phyloP scores from a whole-genome alignment of 2,888 invertebrate species.

The Leptothorax acervorum region DNA sequence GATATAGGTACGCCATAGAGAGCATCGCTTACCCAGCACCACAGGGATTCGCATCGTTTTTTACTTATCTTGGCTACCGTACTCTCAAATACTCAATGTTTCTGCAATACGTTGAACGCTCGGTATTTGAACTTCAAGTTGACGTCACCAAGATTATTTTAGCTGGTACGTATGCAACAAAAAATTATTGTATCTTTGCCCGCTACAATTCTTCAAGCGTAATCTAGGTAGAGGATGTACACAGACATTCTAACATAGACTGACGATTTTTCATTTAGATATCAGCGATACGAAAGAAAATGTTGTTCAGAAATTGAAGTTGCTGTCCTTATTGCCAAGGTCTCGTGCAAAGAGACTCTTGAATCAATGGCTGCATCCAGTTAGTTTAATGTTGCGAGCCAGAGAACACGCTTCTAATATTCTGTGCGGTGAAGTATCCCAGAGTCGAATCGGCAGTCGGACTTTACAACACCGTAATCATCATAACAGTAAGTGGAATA shows the following conservation, averaged over 20 bases:
- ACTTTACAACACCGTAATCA: constrained; percentile 82
- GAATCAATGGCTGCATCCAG: constrained; percentile 92
- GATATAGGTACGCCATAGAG: constrained; percentile 93
- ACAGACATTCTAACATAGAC: background rate
- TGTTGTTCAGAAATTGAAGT: constrained; percentile 90
- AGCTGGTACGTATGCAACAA: constrained; percentile 87
- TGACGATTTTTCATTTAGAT: constrained; percentile 71
- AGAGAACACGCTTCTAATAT: constrained; percentile 93
- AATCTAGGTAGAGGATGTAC: background rate
- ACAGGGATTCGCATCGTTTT: constrained; percentile 95
- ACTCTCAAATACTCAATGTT: constrained; percentile 92
- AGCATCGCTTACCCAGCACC: constrained; percentile 94
- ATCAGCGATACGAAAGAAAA: constrained; percentile 87
- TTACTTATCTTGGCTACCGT: constrained; percentile 94
- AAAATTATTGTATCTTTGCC: background rate
- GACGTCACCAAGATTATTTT: constrained; percentile 95
- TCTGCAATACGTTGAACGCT: constrained; percentile 93
- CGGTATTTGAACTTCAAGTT: constrained; percentile 94
- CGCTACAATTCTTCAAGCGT: background rate
- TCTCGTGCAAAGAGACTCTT: constrained; percentile 92
- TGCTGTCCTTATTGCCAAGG: constrained; percentile 91
- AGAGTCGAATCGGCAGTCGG: constrained; percentile 78
- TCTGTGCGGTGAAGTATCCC: constrained; percentile 89
- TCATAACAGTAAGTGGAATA: constrained; percentile 78
- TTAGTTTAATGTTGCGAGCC: constrained; percentile 92